These are phyloP conservation scores for Ephydatia muelleri DNA, from an alignment of 37 sponge, comb jelly and placozoan genomes.

Conservation along the genomic window DNA sequence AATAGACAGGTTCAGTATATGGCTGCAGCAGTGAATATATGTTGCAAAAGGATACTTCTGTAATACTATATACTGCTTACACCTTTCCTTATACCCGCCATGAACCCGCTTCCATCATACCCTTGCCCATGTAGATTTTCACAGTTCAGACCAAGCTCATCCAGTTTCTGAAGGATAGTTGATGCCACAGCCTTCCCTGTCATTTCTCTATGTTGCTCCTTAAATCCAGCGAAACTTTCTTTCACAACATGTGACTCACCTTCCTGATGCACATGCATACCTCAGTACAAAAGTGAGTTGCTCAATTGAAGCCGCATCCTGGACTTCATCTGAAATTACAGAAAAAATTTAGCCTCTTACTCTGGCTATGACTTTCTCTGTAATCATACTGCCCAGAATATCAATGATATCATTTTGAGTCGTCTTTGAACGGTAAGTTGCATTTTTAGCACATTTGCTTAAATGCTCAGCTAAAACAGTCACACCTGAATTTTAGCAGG, in stretches of 20 bases:
- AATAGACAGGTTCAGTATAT: no score
- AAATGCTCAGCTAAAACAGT: conserved; percentile 57
- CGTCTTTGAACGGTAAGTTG: conserved; percentile 52
- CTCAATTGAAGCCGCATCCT: conserved; percentile 45
- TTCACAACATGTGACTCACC: conserved; percentile 28
- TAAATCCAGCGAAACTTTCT: conserved; percentile 14
- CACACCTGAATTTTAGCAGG: conserved; percentile 54
- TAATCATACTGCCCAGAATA: conserved; percentile 8
- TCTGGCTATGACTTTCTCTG: conserved; percentile 32
- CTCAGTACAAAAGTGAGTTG: conserved; percentile 28
- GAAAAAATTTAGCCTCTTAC: conserved; percentile 34
- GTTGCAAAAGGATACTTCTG: no score
- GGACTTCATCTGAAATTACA: no score
- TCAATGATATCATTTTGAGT: conserved; percentile 60
- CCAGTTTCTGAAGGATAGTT: conserved; percentile 43
- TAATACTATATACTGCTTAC: no score
- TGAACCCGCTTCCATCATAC: conserved; percentile 78
- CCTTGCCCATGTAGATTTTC: conserved; percentile 37
- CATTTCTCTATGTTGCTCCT: conserved; percentile 52
- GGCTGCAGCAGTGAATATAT: no score
- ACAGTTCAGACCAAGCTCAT: conserved; percentile 52
- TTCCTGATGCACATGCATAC: conserved; percentile 60
- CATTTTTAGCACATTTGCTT: conserved; percentile 53
- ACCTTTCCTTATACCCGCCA: no score
- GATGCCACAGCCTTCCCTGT: conserved; percentile 56